Conservation (phyloP, 2,797 vertebrate species). For the Schizothorax lantsangensis region DNA sequence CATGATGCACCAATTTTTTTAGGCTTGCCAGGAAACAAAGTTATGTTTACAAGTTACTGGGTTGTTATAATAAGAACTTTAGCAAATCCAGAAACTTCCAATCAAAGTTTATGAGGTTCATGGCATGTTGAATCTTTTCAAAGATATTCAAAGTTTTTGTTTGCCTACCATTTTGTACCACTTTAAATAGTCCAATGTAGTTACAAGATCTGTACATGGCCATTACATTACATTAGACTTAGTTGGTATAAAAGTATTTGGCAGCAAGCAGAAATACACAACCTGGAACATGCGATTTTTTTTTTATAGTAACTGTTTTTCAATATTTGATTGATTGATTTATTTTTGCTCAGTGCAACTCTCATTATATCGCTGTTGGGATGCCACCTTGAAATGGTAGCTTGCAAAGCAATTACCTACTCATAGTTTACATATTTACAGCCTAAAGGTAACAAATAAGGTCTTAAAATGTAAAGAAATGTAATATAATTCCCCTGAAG, state of each 20-base stretch:
- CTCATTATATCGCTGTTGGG: neutral
- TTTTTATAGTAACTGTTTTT: neutral
- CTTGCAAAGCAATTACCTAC: neutral
- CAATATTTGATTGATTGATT: neutral
- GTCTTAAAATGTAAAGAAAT: neutral
- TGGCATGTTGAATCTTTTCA: neutral
- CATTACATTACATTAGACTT: too few species aligned
- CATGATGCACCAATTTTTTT: neutral
- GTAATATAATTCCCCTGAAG: neutral
- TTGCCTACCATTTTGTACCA: neutral
- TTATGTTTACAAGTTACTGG: neutral
- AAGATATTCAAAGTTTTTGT: neutral
- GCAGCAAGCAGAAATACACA: conserved; percentile 21
- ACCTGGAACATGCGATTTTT: neutral
- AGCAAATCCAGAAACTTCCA: neutral
- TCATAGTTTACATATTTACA: neutral
- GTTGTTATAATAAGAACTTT: neutral
- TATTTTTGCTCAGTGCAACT: neutral
- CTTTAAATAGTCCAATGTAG: neutral
- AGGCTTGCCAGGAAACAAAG: neutral
- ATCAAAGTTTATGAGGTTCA: neutral
- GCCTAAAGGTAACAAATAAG: neutral
- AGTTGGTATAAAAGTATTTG: conserved; percentile 2
- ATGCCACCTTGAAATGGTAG: neutral
- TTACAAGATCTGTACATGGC: neutral